Percentiles rank a stretch among this genome's conserved stretches.
Conservation (phyloP, 1,140 invertebrate species). For the Papilio helenus region DNA sequence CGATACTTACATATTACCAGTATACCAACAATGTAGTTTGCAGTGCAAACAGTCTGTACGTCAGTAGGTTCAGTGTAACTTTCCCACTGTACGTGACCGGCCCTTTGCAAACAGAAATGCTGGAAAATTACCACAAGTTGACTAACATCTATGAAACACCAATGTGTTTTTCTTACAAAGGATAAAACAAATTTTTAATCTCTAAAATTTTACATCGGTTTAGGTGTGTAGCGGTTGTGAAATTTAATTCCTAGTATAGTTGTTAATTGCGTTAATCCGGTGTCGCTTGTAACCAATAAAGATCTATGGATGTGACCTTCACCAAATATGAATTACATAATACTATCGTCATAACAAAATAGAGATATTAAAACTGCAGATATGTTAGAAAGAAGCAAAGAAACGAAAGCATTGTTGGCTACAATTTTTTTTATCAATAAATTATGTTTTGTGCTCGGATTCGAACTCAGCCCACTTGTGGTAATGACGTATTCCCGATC, state of each 20-base stretch:
- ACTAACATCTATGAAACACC: not conserved
- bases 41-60: conserved; percentile 3
- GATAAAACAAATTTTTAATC: not conserved
- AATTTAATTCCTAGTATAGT: not conserved
- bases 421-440: too few species aligned
- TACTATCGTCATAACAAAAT: not conserved
- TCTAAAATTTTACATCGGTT: not conserved
- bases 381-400: too few species aligned
- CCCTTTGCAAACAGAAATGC: not conserved
- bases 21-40: not conserved
- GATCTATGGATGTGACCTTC: not conserved
- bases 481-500: not conserved
- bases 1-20: not conserved
- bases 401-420: too few species aligned
- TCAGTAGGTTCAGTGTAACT: not conserved
- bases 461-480: not conserved
- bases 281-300: not conserved
- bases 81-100: not conserved
- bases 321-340: not conserved
- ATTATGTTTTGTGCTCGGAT: not conserved
- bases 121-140: not conserved
- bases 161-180: too few species aligned
- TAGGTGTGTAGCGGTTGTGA: not conserved
- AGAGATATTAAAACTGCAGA: not conserved
- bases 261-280: conserved; percentile 18